Evolutionary conservation across 2,797 vertebrate species (phyloP).

Genomic region (Tympanoctomys barrerae): DNA sequence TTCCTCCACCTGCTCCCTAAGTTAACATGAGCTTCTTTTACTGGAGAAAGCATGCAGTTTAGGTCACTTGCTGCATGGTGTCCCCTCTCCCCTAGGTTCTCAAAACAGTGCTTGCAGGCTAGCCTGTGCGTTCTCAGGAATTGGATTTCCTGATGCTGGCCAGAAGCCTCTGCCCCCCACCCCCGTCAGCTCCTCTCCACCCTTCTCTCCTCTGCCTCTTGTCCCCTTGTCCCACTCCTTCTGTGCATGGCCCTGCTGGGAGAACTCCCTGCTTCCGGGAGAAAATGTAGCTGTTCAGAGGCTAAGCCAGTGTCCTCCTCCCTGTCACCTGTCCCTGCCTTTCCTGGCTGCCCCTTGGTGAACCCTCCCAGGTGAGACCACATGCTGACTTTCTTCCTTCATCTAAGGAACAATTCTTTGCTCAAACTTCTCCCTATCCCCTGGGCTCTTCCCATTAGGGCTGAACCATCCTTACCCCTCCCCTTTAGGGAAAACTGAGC

Average conservation of each 20-base stretch:
- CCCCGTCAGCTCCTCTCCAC: background rate
- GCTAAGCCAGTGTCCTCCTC: background rate
- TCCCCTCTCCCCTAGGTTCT: background rate
- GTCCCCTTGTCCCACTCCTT: background rate
- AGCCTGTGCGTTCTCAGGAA: background rate
- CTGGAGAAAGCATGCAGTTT: background rate
- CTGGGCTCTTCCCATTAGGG: background rate
- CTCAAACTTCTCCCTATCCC: background rate
- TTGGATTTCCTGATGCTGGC: fast-evolving
- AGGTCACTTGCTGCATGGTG: fast-evolving
- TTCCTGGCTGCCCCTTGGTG: background rate
- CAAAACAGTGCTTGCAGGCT: background rate
- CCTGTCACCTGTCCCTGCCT: background rate
- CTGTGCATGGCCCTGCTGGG: fast-evolving
- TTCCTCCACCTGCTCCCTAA: background rate
- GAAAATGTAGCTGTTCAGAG: background rate
- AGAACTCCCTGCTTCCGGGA: background rate
- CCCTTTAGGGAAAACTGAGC: background rate
- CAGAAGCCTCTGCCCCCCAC: background rate
- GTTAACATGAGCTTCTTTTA: background rate
- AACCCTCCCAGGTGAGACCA: background rate
- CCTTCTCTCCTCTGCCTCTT: background rate
- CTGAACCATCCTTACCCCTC: background rate
- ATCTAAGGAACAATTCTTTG: background rate
- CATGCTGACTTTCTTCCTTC: background rate